Percentiles rank a stretch among this genome's conserved stretches.
phyloP scores from a whole-genome alignment of 2,797 vertebrate species.

The Sparus aurata region DNA sequence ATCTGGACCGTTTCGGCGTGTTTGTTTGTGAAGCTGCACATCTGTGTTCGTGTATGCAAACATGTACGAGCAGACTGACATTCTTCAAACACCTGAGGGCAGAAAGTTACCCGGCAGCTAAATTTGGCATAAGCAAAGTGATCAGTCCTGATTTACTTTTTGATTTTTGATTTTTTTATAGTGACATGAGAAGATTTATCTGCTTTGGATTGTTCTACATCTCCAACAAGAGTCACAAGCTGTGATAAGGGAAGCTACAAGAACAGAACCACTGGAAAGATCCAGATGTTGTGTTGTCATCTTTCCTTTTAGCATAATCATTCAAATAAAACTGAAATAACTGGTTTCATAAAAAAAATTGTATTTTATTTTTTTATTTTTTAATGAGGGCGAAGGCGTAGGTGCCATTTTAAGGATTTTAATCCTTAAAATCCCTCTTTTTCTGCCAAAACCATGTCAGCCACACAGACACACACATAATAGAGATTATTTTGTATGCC shows the following conservation, averaged over 20 bases:
- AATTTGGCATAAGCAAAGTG: slow-evolving; percentile 34
- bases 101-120: slow-evolving; percentile 46
- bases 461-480: no score
- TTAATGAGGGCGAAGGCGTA: no score
- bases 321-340: slow-evolving; percentile 1
- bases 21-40: slow-evolving; percentile 56
- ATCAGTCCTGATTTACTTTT: slow-evolving; percentile 15
- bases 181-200: slow-evolving; percentile 5
- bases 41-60: slow-evolving; percentile 60
- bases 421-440: no score
- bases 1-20: slow-evolving; percentile 71
- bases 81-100: slow-evolving; percentile 59
- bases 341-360: no score
- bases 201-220: background rate
- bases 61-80: slow-evolving; percentile 38
- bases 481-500: no score
- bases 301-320: background rate
- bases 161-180: slow-evolving; percentile 11
- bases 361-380: no score
- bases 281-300: background rate
- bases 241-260: background rate
- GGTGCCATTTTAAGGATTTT: no score
- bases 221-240: background rate
- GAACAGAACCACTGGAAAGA: background rate
- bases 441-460: no score